phyloP scores from a whole-genome alignment of 1,140 invertebrate species.

The Scaptomyza montana region DNA sequence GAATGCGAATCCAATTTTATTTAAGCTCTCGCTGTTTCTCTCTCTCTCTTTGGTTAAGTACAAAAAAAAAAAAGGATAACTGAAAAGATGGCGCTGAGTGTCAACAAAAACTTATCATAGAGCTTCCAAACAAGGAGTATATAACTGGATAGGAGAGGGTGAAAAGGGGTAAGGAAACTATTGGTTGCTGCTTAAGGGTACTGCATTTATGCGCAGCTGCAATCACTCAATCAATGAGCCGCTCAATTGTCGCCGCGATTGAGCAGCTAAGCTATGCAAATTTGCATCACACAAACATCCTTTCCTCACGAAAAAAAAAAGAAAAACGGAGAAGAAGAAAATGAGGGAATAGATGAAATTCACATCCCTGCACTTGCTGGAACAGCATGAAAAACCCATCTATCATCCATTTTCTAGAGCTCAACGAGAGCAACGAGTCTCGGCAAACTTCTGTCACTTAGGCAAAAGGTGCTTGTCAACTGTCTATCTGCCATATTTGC shows the following conservation, averaged over 20 bases:
- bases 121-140: conserved; percentile 1
- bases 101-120: conserved; percentile 67
- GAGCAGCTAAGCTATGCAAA: conserved; percentile 78
- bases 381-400: conserved; percentile 45
- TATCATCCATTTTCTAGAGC: conserved; percentile 50
- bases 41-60: background rate
- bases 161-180: background rate
- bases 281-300: conserved; percentile 37
- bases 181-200: conserved; percentile 28
- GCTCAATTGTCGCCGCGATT: conserved; percentile 76
- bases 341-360: too few relatives aligned
- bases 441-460: conserved; percentile 26
- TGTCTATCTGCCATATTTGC: conserved; percentile 65
- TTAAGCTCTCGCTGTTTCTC: conserved; percentile 30
- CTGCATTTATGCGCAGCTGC: conserved; percentile 53
- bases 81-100: conserved; percentile 63
- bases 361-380: background rate
- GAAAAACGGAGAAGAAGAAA: background rate
- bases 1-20: conserved; percentile 73
- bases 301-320: background rate
- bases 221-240: conserved; percentile 71
- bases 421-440: conserved; percentile 19
- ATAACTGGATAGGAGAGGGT: background rate
- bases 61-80: conserved; percentile 52
- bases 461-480: conserved; percentile 50